Percentiles rank a stretch among this genome's conserved stretches.
Evolutionary conservation across 2,113 vertebrate genomes (phyloP).

Genomic region (Vombatus ursinus): DNA sequence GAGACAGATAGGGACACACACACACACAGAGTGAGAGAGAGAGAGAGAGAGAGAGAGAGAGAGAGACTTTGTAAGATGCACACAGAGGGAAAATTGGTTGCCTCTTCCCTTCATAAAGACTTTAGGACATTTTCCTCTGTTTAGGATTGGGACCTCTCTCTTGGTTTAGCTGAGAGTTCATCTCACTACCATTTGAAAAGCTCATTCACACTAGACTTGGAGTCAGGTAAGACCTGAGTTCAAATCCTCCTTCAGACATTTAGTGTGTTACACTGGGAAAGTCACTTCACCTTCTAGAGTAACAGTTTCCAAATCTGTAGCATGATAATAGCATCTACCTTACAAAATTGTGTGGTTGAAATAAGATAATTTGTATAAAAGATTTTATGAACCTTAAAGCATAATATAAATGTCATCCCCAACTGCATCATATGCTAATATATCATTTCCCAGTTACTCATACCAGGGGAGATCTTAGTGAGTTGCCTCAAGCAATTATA

Average conservation of each 20-base stretch:
- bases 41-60: neutral
- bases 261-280: neutral
- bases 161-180: neutral
- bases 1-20: no score
- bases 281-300: neutral
- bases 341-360: neutral
- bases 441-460: neutral
- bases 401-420: neutral
- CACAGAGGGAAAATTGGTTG: neutral
- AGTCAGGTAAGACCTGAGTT: neutral
- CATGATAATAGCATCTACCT: neutral
- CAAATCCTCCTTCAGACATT: neutral
- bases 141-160: neutral
- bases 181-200: neutral
- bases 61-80: no score
- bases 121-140: neutral
- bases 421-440: neutral
- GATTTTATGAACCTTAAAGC: neutral
- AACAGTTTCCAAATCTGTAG: neutral
- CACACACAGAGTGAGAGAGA: no score
- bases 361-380: neutral
- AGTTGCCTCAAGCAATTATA: neutral
- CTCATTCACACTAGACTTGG: neutral
- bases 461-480: neutral
- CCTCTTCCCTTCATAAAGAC: neutral